phyloP scores from a whole-genome alignment of 1,140 invertebrate species.

The Vollenhovia emeryi region DNA sequence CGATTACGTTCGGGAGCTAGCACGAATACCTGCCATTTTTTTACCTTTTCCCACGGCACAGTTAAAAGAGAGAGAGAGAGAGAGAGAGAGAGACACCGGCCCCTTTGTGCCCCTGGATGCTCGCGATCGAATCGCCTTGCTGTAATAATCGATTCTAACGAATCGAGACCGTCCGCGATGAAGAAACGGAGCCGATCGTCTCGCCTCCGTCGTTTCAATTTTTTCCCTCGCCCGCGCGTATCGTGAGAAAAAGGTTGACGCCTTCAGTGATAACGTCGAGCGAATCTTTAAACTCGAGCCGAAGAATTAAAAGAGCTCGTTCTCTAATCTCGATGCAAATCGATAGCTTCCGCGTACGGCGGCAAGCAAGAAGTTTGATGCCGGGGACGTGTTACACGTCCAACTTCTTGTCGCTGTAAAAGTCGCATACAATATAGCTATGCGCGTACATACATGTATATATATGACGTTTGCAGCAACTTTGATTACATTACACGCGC shows the following conservation, averaged over 20 bases:
- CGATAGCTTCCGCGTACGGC: background rate
- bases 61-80: background rate
- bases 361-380: slow-evolving; percentile 34
- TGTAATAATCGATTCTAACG: slow-evolving; percentile 42
- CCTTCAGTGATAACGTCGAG: background rate
- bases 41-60: slow-evolving; percentile 37
- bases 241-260: slow-evolving; percentile 5
- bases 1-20: background rate
- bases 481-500: slow-evolving; percentile 35
- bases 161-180: background rate
- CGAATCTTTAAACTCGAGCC: background rate
- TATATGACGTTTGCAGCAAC: slow-evolving; percentile 19
- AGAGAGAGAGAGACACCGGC: slow-evolving; percentile 1
- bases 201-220: background rate
- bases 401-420: slow-evolving; percentile 25
- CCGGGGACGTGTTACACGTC: slow-evolving; percentile 16
- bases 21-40: slow-evolving; percentile 17
- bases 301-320: slow-evolving; percentile 22
- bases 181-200: background rate
- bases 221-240: background rate
- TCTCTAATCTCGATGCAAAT: slow-evolving; percentile 27
- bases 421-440: background rate
- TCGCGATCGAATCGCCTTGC: background rate
- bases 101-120: background rate
- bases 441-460: background rate